Percentiles rank a stretch among this genome's conserved stretches.
Conservation (phyloP, 2,797 vertebrate species). For the Danio albolineatus region DNA sequence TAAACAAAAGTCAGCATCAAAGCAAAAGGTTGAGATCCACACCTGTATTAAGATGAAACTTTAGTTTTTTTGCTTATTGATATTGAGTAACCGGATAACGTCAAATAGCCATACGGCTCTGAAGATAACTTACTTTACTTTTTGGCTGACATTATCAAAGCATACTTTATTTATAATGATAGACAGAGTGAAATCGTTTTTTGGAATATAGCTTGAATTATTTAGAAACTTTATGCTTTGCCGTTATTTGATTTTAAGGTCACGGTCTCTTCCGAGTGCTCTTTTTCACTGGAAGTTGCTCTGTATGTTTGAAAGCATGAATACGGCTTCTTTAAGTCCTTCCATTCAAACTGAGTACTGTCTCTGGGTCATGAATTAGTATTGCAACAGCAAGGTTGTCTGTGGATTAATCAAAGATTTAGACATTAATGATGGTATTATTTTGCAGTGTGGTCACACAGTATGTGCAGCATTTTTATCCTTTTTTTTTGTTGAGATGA, state of each 20-base stretch:
- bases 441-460: neutral
- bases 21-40: neutral
- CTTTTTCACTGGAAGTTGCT: conserved; percentile 2
- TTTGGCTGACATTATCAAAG: conserved; percentile 38
- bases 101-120: neutral
- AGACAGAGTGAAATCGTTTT: conserved; percentile 2
- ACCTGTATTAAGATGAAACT: neutral
- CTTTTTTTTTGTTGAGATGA: neutral
- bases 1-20: neutral
- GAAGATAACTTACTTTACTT: conserved; percentile 11
- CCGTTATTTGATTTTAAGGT: conserved; percentile 43
- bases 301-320: neutral
- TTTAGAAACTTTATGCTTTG: conserved; percentile 33
- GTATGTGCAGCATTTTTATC: neutral
- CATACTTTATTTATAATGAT: conserved; percentile 42
- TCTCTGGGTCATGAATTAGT: neutral
- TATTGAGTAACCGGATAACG: neutral
- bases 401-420: neutral
- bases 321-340: neutral
- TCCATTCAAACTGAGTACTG: neutral
- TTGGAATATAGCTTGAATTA: conserved; percentile 25
- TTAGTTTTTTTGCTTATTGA: neutral
- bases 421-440: neutral
- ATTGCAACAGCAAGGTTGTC: neutral
- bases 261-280: neutral